These are phyloP conservation scores for Hormiphora californensis DNA, from an alignment of 37 sponge, comb jelly and placozoan species.

Conservation along the genomic window DNA sequence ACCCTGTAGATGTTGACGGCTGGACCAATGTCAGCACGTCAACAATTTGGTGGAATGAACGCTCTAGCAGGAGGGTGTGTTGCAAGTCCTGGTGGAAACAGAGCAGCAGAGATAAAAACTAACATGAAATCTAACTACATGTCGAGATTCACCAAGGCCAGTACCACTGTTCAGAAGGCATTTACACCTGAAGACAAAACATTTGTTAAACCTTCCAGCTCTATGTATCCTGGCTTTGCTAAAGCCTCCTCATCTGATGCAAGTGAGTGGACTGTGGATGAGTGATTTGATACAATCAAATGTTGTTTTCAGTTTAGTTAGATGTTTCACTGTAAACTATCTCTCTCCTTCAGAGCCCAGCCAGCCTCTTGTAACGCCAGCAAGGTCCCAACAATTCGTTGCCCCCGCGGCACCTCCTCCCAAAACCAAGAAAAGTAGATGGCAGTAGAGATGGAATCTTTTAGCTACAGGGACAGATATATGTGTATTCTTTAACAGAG, in stretches of 20 bases:
- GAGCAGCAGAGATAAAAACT: not conserved
- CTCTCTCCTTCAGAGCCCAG: not conserved
- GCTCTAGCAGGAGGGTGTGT: not conserved
- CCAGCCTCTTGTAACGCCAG: not conserved
- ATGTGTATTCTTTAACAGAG: too few species aligned
- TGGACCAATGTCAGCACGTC: conserved; percentile 15
- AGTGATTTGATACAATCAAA: not conserved
- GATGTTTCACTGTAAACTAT: not conserved
- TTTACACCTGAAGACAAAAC: not conserved
- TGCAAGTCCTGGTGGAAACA: not conserved
- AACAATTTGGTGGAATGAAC: conserved; percentile 27
- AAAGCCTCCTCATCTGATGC: not conserved
- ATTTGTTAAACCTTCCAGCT: not conserved
- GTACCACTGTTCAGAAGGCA: not conserved
- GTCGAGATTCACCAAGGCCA: conserved; percentile 7
- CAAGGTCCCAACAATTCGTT: not conserved
- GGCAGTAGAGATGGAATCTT: too few species aligned
- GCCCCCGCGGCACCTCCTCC: conserved; percentile 3
- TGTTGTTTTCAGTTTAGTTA: not conserved
- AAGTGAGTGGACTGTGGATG: not conserved
- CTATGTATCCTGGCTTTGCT: not conserved
- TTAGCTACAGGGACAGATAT: too few species aligned
- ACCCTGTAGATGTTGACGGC: not conserved
- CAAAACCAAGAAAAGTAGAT: conserved; percentile 2
- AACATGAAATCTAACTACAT: conserved; percentile 32